These are phyloP conservation scores for Hephaestus fuliginosus DNA, from an alignment of 2,797 vertebrate genomes.

Conservation along the genomic window DNA sequence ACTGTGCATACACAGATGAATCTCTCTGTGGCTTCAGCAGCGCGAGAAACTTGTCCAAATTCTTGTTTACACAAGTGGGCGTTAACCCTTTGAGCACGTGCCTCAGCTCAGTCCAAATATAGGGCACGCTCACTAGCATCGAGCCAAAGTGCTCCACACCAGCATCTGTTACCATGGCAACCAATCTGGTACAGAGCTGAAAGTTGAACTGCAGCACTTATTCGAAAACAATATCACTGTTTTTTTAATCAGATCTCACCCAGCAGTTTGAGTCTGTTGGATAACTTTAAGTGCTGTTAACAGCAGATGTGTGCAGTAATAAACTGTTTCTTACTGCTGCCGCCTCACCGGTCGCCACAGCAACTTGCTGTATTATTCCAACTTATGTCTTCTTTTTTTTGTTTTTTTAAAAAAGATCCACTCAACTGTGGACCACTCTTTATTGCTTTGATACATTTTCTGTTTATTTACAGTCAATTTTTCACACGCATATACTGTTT, in stretches of 20 bases:
- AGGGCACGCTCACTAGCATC: slow-evolving; percentile 64
- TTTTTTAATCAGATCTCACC: slow-evolving; percentile 48
- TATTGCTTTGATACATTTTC: background rate
- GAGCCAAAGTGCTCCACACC: slow-evolving; percentile 76
- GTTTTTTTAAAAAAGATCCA: too few relatives aligned
- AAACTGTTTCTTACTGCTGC: slow-evolving; percentile 31
- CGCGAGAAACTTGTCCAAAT: slow-evolving; percentile 59
- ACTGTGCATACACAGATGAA: slow-evolving; percentile 20
- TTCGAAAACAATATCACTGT: slow-evolving; percentile 37
- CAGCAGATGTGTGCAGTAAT: slow-evolving; percentile 17
- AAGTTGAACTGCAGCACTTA: slow-evolving; percentile 69
- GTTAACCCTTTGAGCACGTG: slow-evolving; percentile 76
- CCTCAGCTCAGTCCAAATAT: slow-evolving; percentile 79
- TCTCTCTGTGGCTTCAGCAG: slow-evolving; percentile 35
- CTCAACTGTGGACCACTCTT: background rate
- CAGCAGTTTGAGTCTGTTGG: slow-evolving; percentile 40
- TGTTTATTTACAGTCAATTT: background rate
- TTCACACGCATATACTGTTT: background rate
- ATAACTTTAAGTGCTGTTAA: slow-evolving; percentile 37
- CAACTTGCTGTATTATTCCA: slow-evolving; percentile 33
- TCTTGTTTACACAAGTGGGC: slow-evolving; percentile 75
- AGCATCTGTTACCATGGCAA: slow-evolving; percentile 78
- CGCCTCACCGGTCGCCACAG: slow-evolving; percentile 40
- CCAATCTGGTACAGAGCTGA: slow-evolving; percentile 69
- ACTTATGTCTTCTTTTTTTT: slow-evolving; percentile 3